These are phyloP conservation scores for Aphidius gifuensis DNA, from an alignment of 1,140 invertebrate species.

Conservation along the genomic window DNA sequence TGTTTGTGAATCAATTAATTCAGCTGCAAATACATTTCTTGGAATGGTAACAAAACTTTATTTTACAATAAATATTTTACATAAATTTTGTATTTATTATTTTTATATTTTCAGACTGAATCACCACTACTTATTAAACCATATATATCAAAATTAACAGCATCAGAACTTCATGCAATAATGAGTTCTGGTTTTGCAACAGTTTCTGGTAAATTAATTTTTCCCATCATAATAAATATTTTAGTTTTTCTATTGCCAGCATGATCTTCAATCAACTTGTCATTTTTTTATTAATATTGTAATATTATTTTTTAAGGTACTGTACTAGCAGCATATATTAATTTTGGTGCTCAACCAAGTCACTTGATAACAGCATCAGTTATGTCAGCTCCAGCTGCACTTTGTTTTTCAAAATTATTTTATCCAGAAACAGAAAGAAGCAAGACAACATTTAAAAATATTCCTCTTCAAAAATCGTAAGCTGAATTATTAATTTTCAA, in stretches of 20 bases:
- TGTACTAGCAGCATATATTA: conserved; percentile 88
- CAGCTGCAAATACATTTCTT: conserved; percentile 87
- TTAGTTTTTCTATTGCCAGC: neutral
- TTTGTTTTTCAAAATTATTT: conserved; percentile 85
- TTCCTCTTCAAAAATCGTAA: conserved; percentile 64
- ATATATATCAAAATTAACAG: conserved; percentile 78
- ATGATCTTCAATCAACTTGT: neutral
- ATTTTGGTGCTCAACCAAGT: conserved; percentile 79
- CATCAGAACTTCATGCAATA: conserved; percentile 88
- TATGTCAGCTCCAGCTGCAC: conserved; percentile 91
- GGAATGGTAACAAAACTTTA: conserved; percentile 67
- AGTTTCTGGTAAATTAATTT: conserved; percentile 69
- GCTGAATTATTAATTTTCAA: conserved; percentile 14
- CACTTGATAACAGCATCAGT: conserved; percentile 87
- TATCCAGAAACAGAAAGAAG: conserved; percentile 85
- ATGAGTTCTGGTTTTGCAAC: conserved; percentile 94
- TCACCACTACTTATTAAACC: conserved; percentile 84
- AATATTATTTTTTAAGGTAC: conserved; percentile 59
- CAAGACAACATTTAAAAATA: conserved; percentile 66
- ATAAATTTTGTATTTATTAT: conserved; percentile 2
- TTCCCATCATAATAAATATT: neutral
- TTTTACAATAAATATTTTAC: conserved; percentile 16
- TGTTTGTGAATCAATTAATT: conserved; percentile 86
- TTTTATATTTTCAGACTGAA: conserved; percentile 68
- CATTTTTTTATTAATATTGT: conserved; percentile 1